These are phyloP conservation scores for Campoplex capitator DNA, from an alignment of 2,888 invertebrate species.

Conservation along the genomic window DNA sequence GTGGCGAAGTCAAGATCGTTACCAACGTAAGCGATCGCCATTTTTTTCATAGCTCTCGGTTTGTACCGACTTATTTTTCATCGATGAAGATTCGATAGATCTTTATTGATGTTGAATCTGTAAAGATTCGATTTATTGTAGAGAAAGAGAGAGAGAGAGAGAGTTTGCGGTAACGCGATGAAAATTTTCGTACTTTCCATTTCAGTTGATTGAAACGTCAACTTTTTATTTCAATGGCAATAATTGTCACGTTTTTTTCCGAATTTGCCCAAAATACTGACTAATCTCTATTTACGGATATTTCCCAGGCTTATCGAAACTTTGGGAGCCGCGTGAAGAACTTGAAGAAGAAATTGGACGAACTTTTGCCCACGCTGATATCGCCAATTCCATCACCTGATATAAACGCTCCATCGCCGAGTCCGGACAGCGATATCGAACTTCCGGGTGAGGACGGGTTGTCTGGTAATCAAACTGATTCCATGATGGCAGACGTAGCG, in stretches of 20 bases:
- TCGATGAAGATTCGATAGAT: neutral
- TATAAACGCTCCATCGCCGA: constrained; percentile 90
- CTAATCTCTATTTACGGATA: neutral
- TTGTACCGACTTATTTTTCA: neutral
- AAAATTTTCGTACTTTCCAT: too few relatives aligned
- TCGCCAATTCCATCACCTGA: constrained; percentile 88
- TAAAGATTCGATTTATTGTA: neutral
- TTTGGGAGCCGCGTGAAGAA: constrained; percentile 95
- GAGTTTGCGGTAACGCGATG: neutral
- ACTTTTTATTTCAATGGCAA: too few relatives aligned
- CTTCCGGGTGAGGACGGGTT: constrained; percentile 87
- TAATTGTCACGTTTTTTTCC: neutral
- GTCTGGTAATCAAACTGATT: constrained; percentile 74
- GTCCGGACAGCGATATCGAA: constrained; percentile 93
- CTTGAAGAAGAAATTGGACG: constrained; percentile 94
- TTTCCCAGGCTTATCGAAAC: constrained; percentile 94
- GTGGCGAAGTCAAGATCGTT: constrained; percentile 97
- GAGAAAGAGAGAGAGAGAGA: neutral
- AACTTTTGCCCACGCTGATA: constrained; percentile 90
- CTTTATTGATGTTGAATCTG: neutral
- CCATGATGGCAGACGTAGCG: constrained; percentile 79
- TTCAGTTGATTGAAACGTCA: too few relatives aligned
- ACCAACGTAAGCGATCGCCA: constrained; percentile 91
- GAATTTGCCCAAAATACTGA: neutral
- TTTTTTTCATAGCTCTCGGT: neutral